These are phyloP conservation scores for Metaphire vulgaris DNA, from an alignment of 1,140 invertebrate species.

Conservation along the genomic window DNA sequence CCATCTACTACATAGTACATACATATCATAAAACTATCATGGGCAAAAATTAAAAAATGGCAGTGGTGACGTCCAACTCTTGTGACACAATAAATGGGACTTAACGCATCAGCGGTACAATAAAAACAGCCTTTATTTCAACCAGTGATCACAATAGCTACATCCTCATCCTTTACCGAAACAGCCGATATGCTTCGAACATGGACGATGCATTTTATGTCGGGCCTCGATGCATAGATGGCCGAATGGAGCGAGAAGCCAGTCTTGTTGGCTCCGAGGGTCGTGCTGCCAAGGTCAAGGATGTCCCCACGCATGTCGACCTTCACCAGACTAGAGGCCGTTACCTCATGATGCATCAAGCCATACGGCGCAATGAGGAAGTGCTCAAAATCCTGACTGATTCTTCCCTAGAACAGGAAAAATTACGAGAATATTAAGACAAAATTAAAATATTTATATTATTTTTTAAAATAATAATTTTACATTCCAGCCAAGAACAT, in stretches of 20 bases:
- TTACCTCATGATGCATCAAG: conserved; percentile 91
- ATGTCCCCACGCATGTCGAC: conserved; percentile 68
- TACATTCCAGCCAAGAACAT: no score
- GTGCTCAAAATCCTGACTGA: conserved; percentile 93
- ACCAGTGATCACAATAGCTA: no score
- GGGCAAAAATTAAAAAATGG: no score
- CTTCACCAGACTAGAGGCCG: conserved; percentile 92
- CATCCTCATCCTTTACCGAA: conserved; percentile 75
- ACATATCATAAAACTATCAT: no score
- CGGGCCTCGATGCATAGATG: conserved; percentile 91
- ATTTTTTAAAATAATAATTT: no score
- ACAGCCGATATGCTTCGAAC: conserved; percentile 82
- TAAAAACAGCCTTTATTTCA: no score
- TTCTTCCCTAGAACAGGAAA: conserved; percentile 72
- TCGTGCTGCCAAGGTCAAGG: conserved; percentile 65
- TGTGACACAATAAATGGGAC: no score
- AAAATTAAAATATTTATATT: no score
- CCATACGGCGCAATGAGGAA: conserved; percentile 96
- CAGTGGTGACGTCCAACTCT: no score
- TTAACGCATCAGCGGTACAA: no score
- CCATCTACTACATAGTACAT: no score
- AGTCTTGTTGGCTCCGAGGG: conserved; percentile 67
- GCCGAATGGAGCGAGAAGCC: conserved; percentile 89
- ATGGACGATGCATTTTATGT: conserved; percentile 92
- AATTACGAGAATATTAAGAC: no score